Percentiles rank a stretch among this genome's conserved stretches.
Evolutionary conservation across 2,113 vertebrate genomes (phyloP).

Genomic region (Corydoras sp.): DNA sequence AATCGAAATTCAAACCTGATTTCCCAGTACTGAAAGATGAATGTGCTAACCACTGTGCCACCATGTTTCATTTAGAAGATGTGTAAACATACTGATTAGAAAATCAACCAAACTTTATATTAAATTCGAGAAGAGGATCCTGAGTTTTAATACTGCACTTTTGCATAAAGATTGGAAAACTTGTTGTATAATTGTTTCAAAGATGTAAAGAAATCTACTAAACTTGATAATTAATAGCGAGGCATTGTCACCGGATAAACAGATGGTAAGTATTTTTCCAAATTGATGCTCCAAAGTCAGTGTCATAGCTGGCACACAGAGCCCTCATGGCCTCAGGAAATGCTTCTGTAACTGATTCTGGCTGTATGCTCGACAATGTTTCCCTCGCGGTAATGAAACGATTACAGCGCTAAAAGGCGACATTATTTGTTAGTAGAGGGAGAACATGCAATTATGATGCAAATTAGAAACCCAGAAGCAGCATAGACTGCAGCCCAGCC

Average conservation of each 20-base stretch:
- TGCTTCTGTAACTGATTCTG: conserved; percentile 8
- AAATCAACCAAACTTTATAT: too few species aligned
- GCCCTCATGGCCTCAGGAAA: background rate
- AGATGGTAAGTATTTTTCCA: conserved; percentile 10
- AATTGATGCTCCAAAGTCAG: conserved; percentile 4
- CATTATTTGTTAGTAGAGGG: background rate
- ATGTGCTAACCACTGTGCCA: too few species aligned
- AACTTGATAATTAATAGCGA: conserved; percentile 1
- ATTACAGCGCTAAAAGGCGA: background rate
- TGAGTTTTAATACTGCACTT: background rate
- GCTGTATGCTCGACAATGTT: background rate
- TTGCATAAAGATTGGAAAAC: background rate
- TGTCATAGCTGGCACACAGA: background rate
- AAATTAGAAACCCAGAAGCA: conserved; percentile 11
- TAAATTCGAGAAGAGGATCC: too few species aligned
- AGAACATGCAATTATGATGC: conserved; percentile 28
- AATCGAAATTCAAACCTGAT: too few species aligned
- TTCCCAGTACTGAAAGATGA: too few species aligned
- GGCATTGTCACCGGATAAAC: conserved; percentile 1
- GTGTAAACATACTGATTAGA: too few species aligned
- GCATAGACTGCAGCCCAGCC: background rate
- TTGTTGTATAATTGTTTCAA: background rate
- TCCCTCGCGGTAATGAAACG: conserved; percentile 12
- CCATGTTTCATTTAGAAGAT: too few species aligned
- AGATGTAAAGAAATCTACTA: background rate